Evolutionary conservation across 2,888 invertebrate species (phyloP), one percentile per base, ranked within the genome.

Genomic region (Hyalella azteca): DNA sequence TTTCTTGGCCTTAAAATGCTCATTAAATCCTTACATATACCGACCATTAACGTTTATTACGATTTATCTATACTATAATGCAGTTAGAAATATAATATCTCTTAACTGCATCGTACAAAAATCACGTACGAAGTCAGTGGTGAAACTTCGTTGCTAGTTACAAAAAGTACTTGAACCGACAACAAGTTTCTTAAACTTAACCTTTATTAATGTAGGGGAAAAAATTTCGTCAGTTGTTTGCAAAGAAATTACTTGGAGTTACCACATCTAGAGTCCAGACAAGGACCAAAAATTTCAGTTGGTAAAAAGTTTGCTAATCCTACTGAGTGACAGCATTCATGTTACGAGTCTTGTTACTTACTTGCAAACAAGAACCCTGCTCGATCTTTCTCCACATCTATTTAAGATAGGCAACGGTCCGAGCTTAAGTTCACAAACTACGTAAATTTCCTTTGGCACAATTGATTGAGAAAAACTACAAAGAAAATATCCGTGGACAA

Each of bases 331-430:
- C 36, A 66, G 66, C 66, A 66, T 66, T 66, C 66, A 22, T 36
- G 66, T 32, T 32, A 66, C 32, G 36, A 66, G 22, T 36, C 66
- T 39, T 36, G 66, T 66, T 66, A 66, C 66, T 66, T 66, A 66
- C 66, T 66, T 66, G 66, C 36, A 66, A 5, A 66, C 66, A 66
- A 66, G 66, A 29, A 66, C 66, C 32, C 66, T 22, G 66, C 66
- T 36, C 36, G 66, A 36, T 66, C 66, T 36, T 66, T 66, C 36
- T 66, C 66, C 66, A 66, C 66, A 66, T 66, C 66, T 66, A 32
- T 66, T 36, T 39, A 45, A 9, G 11, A 45, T 45, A 11, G 45
- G 11, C 45, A 45, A 66, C 66, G 66, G 66, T 36, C 66, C 36
- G 36, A 66, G 66, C 66, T 66, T 36, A 36, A 66, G n/a, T 66